Evolutionary conservation across 2,888 invertebrate genomes (phyloP).

Genomic region (Trachelus tabidus): DNA sequence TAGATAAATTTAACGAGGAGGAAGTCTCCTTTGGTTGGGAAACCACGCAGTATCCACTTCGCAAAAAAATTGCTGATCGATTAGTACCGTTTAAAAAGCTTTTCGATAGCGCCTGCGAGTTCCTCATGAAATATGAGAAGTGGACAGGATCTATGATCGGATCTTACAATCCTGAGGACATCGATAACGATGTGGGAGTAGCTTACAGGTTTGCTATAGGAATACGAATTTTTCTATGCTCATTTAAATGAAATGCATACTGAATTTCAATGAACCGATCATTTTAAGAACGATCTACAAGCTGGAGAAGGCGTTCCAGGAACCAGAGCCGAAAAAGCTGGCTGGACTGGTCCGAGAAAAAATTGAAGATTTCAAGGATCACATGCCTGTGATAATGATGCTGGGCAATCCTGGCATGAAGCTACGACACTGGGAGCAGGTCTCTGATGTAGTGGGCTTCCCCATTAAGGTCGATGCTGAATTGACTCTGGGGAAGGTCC

Average conservation of each 20-base stretch:
- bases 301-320: slow-evolving; percentile 86
- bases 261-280: slow-evolving; percentile 9
- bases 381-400: slow-evolving; percentile 89
- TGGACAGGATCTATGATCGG: slow-evolving; percentile 88
- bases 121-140: slow-evolving; percentile 81
- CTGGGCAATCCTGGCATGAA: slow-evolving; percentile 96
- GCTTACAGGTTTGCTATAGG: slow-evolving; percentile 46
- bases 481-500: slow-evolving; percentile 83
- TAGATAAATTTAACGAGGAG: slow-evolving; percentile 93
- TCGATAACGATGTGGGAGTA: slow-evolving; percentile 82
- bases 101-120: slow-evolving; percentile 88
- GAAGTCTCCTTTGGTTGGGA: slow-evolving; percentile 92
- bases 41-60: slow-evolving; percentile 86
- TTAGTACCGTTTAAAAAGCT: slow-evolving; percentile 87
- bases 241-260: not conserved
- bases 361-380: slow-evolving; percentile 87
- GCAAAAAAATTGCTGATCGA: slow-evolving; percentile 82
- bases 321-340: slow-evolving; percentile 80
- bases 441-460: slow-evolving; percentile 92
- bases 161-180: slow-evolving; percentile 88
- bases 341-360: slow-evolving; percentile 75
- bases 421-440: slow-evolving; percentile 90
- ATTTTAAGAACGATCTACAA: slow-evolving; percentile 84
- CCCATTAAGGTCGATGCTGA: slow-evolving; percentile 86
- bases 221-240: not conserved